Evolutionary conservation across 2,113 vertebrate species (phyloP).

Genomic region (Brachypodius melanocephalos): DNA sequence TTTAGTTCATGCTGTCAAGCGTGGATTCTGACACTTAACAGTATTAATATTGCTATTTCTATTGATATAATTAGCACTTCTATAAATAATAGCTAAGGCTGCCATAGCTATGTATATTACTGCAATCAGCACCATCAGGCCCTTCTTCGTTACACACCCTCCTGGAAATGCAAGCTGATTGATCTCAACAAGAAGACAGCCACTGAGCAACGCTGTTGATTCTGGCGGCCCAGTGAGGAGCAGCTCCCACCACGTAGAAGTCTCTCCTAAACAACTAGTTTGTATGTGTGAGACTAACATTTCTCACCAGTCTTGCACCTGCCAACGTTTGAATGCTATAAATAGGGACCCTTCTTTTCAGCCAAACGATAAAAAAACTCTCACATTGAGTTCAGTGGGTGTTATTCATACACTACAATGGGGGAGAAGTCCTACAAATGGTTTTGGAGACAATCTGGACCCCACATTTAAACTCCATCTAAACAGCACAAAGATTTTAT

Average conservation of each 20-base stretch:
- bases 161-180: constrained; percentile 48
- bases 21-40: constrained; percentile 75
- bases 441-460: neutral
- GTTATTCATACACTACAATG: constrained; percentile 1
- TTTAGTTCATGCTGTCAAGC: constrained; percentile 75
- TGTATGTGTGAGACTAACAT: constrained; percentile 77
- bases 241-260: constrained; percentile 60
- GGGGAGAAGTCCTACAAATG: neutral
- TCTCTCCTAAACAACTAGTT: constrained; percentile 72
- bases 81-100: constrained; percentile 75
- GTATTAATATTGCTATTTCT: constrained; percentile 81
- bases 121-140: constrained; percentile 61
- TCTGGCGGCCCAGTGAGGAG: constrained; percentile 51
- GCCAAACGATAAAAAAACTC: neutral
- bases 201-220: constrained; percentile 26
- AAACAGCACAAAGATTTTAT: neutral
- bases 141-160: constrained; percentile 41
- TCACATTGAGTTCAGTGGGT: neutral
- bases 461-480: neutral
- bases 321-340: constrained; percentile 59
- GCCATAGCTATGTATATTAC: constrained; percentile 71
- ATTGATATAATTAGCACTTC: constrained; percentile 79
- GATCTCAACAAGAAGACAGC: constrained; percentile 37
- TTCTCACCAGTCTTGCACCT: constrained; percentile 75
- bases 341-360: constrained; percentile 53